phyloP scores from a whole-genome alignment of 1,140 invertebrate species.

The Danaus plexippus region DNA sequence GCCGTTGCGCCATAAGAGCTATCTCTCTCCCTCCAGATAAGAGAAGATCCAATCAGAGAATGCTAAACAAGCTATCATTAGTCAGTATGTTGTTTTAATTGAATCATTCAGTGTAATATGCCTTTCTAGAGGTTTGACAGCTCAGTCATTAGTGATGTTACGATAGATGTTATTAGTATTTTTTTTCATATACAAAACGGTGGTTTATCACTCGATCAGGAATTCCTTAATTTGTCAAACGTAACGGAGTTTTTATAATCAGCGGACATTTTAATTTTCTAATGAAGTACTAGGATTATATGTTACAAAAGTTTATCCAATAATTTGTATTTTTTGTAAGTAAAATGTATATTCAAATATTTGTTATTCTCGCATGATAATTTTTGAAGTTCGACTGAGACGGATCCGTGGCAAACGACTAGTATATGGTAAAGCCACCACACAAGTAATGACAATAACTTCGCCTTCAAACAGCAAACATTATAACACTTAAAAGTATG shows the following conservation, averaged over 20 bases:
- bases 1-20: too few relatives aligned
- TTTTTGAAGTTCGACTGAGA: too few relatives aligned
- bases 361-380: too few relatives aligned
- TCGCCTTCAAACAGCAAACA: not conserved
- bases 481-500: constrained; percentile 5
- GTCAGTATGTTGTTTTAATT: constrained; percentile 64
- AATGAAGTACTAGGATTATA: too few relatives aligned
- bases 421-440: not conserved
- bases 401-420: too few relatives aligned
- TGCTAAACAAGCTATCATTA: constrained; percentile 37
- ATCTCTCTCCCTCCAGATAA: constrained; percentile 7
- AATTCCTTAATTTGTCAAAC: not conserved
- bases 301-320: too few relatives aligned
- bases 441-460: constrained; percentile 2
- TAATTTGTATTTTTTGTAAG: too few relatives aligned
- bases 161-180: constrained; percentile 19
- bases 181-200: constrained; percentile 16
- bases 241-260: too few relatives aligned
- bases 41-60: constrained; percentile 16
- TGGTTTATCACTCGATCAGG: constrained; percentile 10
- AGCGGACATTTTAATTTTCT: too few relatives aligned
- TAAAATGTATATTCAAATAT: too few relatives aligned
- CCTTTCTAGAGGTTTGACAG: constrained; percentile 60
- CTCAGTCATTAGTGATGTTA: constrained; percentile 44
- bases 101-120: constrained; percentile 56